phyloP scores from a whole-genome alignment of 2,797 vertebrate genomes.

The Pogoniulus pusillus region DNA sequence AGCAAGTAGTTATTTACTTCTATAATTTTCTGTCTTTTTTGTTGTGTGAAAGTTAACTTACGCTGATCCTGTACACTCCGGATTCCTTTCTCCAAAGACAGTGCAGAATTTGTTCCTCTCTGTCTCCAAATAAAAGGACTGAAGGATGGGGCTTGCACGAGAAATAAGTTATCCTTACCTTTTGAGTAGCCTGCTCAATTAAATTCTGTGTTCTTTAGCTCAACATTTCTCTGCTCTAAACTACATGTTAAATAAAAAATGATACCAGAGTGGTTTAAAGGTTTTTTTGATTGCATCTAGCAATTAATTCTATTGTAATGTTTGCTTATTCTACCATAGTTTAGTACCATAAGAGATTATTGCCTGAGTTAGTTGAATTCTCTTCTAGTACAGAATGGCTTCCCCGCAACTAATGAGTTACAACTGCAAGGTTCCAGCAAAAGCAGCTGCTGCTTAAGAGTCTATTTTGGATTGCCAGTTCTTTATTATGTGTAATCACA shows the following conservation, averaged over 20 bases:
- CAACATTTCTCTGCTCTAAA: neutral
- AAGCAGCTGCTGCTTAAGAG: neutral
- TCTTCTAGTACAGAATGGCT: neutral
- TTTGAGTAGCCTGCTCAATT: neutral
- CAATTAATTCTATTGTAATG: neutral
- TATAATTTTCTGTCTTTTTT: neutral
- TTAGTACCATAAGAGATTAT: neutral
- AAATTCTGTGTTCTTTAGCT: neutral
- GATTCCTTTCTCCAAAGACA: neutral
- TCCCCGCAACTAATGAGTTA: neutral
- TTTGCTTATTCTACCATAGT: neutral
- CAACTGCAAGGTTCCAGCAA: neutral
- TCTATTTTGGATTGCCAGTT: neutral
- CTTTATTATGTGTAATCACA: neutral
- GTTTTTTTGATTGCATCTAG: neutral
- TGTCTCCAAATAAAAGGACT: rapidly evolving
- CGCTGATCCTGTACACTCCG: neutral
- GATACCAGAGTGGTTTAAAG: neutral
- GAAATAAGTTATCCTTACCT: neutral
- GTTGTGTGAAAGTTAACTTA: neutral
- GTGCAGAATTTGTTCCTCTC: neutral
- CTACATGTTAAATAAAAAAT: neutral
- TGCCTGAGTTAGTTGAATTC: rapidly evolving
- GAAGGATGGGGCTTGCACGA: neutral
- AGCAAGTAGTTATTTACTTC: neutral